phyloP scores from a whole-genome alignment of 2,113 vertebrate species.

The Poecile atricapillus region DNA sequence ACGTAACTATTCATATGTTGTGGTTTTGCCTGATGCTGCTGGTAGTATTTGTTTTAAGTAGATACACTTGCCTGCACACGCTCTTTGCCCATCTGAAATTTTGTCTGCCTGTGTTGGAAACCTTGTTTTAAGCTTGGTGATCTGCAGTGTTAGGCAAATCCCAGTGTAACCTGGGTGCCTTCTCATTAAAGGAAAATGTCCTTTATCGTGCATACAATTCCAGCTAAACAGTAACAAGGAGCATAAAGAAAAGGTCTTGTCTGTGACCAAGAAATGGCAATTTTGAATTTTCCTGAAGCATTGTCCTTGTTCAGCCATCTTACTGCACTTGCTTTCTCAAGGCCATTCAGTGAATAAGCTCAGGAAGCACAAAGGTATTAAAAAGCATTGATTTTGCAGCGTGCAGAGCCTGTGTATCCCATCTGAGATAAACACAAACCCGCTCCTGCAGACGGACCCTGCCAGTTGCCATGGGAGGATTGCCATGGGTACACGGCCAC shows the following conservation, averaged over 20 bases:
- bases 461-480: not conserved
- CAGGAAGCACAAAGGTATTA: not conserved
- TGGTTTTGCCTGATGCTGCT: constrained; percentile 47
- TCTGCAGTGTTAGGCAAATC: not conserved
- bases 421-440: not conserved
- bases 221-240: not conserved
- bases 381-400: not conserved
- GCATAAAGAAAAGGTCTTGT: not conserved
- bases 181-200: not conserved
- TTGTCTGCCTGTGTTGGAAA: constrained; percentile 2
- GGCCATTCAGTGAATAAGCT: not conserved
- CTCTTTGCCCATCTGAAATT: constrained; percentile 33
- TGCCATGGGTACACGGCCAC: not conserved
- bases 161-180: not conserved
- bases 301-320: not conserved
- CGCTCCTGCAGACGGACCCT: not conserved
- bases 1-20: constrained; percentile 32
- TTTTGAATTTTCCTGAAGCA: not conserved
- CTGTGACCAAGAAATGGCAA: not conserved
- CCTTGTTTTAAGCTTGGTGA: not conserved
- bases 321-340: not conserved
- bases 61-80: constrained; percentile 36
- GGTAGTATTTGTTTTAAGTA: constrained; percentile 50
- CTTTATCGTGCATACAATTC: rapidly evolving
- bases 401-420: not conserved